A percentile compares a stretch with the other conserved stretches of the same genome.
phyloP scores from a whole-genome alignment of 2,113 vertebrate species.

The Gorsachius goisagi region DNA sequence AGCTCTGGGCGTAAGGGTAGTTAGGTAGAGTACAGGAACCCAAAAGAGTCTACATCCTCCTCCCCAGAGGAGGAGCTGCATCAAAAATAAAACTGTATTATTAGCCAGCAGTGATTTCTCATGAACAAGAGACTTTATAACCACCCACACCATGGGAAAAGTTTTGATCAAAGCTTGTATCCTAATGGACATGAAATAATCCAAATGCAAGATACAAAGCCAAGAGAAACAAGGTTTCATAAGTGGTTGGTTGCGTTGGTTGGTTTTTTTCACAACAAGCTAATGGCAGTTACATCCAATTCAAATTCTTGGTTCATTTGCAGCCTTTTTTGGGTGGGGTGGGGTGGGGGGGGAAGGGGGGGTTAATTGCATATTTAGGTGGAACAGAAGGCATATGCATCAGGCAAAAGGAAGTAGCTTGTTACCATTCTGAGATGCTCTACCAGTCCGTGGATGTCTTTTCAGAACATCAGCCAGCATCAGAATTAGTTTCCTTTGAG shows the following conservation, averaged over 20 bases:
- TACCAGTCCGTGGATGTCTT: neutral
- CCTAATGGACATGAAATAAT: neutral
- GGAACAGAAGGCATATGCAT: neutral
- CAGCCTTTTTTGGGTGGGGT: neutral
- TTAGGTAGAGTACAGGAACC: neutral
- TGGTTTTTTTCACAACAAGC: neutral
- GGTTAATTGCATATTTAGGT: neutral
- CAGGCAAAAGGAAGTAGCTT: neutral
- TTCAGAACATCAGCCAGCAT: neutral
- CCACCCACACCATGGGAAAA: neutral
- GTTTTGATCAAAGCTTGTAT: neutral
- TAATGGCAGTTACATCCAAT: neutral
- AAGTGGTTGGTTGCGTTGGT: neutral
- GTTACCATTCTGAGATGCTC: neutral
- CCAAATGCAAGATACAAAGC: neutral
- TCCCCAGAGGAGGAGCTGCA: neutral
- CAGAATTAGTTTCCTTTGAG: neutral
- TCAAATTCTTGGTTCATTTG: neutral
- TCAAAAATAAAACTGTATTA: neutral
- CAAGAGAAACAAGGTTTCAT: neutral
- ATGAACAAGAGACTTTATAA: neutral
- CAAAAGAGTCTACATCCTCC: neutral
- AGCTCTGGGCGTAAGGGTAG: neutral
- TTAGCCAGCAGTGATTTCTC: neutral
- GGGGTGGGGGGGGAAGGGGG: accelerated